These are phyloP conservation scores for Pilophorus perplexus DNA, from an alignment of 2,888 invertebrate genomes.

Conservation along the genomic window DNA sequence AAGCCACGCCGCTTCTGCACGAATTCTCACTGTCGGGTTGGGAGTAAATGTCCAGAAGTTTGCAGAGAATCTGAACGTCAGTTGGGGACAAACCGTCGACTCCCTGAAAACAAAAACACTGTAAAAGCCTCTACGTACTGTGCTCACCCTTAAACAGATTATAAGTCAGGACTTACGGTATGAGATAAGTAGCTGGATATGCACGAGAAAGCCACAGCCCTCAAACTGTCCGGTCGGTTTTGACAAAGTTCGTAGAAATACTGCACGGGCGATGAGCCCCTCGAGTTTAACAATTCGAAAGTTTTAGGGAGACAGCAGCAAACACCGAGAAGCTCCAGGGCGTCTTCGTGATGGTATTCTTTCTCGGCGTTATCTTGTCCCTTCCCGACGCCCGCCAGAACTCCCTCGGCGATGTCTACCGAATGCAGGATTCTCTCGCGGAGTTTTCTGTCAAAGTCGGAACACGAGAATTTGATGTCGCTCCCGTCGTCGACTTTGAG, in stretches of 20 bases:
- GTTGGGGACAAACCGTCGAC: background rate
- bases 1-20: constrained; percentile 32
- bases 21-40: constrained; percentile 31
- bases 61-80: constrained; percentile 3
- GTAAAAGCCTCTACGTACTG: background rate
- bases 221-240: constrained; percentile 9
- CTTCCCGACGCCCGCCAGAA: background rate
- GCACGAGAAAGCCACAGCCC: constrained; percentile 25
- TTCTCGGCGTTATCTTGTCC: background rate
- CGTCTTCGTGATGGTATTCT: constrained; percentile 33
- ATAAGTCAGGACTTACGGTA: background rate
- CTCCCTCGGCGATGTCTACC: background rate
- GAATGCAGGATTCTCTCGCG: background rate
- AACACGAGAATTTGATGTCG: constrained; percentile 4
- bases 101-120: background rate
- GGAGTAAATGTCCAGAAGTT: constrained; percentile 31
- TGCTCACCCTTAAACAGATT: background rate
- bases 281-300: constrained; percentile 5
- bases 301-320: background rate
- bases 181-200: background rate
- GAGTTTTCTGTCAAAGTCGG: background rate
- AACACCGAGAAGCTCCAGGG: background rate
- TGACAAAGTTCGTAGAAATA: constrained; percentile 18
- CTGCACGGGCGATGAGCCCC: background rate
- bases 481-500: constrained; percentile 20